Conservation (phyloP, 2,888 invertebrate genomes). For the Melitaea athalia region DNA sequence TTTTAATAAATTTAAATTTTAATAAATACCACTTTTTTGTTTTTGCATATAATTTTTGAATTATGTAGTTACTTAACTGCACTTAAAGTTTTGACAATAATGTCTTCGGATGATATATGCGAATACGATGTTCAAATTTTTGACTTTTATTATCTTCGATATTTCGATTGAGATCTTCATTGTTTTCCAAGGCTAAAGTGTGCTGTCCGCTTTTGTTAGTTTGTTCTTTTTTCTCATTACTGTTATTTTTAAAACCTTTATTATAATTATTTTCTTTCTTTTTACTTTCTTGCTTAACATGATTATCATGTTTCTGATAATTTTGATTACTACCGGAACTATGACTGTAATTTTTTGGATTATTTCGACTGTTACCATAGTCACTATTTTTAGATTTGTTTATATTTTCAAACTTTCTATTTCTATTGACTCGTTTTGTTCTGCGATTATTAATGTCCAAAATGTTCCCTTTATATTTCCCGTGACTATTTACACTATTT, state of each 20-base stretch:
- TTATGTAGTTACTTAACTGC: background rate
- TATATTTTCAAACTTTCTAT: conserved; percentile 1
- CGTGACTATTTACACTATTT: conserved; percentile 1
- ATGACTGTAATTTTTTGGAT: background rate
- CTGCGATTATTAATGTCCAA: conserved; percentile 5
- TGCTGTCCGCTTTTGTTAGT: background rate
- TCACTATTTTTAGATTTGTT: background rate
- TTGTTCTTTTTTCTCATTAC: conserved; percentile 6
- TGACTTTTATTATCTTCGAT: conserved; percentile 22
- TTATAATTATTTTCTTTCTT: conserved; percentile 1
- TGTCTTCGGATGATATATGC: conserved; percentile 35
- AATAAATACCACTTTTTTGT: conserved; percentile 10
- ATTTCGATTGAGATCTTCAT: conserved; percentile 2
- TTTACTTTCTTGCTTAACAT: background rate
- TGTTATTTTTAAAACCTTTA: conserved; percentile 2
- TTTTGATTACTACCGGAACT: background rate
- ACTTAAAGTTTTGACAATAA: conserved; percentile 17
- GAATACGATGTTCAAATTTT: conserved; percentile 36
- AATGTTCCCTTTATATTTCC: background rate
- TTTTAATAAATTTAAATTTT: conserved; percentile 3
- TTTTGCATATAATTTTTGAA: background rate
- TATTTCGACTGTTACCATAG: background rate
- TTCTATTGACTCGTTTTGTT: conserved; percentile 1
- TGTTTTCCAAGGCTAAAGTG: background rate
- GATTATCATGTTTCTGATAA: background rate